Evolutionary conservation across 2,113 vertebrate genomes (phyloP).

Genomic region (Martes martes): DNA sequence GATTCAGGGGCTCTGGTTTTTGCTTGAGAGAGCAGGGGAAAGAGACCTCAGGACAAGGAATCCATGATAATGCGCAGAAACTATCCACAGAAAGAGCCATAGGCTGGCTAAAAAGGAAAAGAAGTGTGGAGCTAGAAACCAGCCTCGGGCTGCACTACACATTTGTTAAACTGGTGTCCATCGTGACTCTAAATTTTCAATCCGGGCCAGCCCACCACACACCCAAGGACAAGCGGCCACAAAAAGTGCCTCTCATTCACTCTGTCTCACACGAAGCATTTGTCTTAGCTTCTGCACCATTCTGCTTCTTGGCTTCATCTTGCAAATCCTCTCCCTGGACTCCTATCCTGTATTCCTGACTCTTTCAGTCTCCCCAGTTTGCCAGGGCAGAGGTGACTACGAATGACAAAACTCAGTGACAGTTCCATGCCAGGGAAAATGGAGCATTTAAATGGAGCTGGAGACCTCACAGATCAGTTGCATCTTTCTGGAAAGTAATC

Average conservation of each 20-base stretch:
- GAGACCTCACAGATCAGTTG: not conserved
- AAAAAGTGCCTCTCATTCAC: not conserved
- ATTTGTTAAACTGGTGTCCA: not conserved
- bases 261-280: not conserved
- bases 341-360: not conserved
- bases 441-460: not conserved
- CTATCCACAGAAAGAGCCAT: not conserved
- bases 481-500: conserved; percentile 22
- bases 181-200: not conserved
- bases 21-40: not conserved
- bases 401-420: not conserved
- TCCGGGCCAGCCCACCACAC: not conserved
- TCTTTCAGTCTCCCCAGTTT: not conserved
- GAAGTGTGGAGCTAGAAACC: not conserved
- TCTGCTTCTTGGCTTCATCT: not conserved
- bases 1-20: not conserved
- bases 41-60: not conserved
- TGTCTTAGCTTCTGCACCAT: not conserved
- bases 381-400: not conserved
- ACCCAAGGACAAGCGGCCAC: not conserved
- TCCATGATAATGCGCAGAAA: not conserved
- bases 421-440: not conserved
- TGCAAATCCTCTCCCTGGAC: not conserved
- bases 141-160: not conserved
- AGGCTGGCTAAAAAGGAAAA: not conserved